These are phyloP conservation scores for Rhodophaea formosa DNA, from an alignment of 2,888 invertebrate species.

Conservation along the genomic window DNA sequence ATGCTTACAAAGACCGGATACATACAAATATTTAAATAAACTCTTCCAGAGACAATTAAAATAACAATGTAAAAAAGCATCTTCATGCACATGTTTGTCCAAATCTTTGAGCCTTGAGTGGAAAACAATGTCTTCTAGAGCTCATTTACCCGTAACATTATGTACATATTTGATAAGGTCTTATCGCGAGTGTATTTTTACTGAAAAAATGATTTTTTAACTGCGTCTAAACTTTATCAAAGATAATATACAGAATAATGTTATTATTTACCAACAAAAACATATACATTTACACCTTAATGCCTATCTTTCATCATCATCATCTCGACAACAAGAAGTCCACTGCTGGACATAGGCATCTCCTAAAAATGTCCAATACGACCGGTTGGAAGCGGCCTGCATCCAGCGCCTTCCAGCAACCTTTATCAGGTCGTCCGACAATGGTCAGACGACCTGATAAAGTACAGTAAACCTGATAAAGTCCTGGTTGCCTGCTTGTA, in stretches of 20 bases:
- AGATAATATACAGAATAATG: neutral
- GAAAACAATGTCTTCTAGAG: neutral
- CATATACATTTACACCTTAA: too few relatives aligned
- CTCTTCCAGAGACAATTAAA: neutral
- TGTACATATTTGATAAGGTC: neutral
- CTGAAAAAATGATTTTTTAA: neutral
- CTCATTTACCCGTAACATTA: neutral
- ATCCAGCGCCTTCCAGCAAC: too few relatives aligned
- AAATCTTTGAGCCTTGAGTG: neutral
- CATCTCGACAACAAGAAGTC: too few relatives aligned
- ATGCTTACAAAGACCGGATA: constrained; percentile 23
- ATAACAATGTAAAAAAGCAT: neutral
- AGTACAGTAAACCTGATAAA: too few relatives aligned
- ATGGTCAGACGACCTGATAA: too few relatives aligned
- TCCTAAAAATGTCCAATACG: too few relatives aligned
- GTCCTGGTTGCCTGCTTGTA: too few relatives aligned
- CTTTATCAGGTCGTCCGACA: too few relatives aligned
- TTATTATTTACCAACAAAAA: too few relatives aligned
- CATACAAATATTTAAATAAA: constrained; percentile 1
- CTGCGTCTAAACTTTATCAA: neutral
- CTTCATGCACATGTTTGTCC: neutral
- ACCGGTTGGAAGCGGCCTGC: too few relatives aligned
- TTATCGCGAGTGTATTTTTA: neutral
- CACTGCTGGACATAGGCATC: too few relatives aligned
- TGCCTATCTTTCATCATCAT: too few relatives aligned